These are phyloP conservation scores for Macrostomum lignano DNA, from an alignment of 1,140 invertebrate genomes.

Conservation along the genomic window DNA sequence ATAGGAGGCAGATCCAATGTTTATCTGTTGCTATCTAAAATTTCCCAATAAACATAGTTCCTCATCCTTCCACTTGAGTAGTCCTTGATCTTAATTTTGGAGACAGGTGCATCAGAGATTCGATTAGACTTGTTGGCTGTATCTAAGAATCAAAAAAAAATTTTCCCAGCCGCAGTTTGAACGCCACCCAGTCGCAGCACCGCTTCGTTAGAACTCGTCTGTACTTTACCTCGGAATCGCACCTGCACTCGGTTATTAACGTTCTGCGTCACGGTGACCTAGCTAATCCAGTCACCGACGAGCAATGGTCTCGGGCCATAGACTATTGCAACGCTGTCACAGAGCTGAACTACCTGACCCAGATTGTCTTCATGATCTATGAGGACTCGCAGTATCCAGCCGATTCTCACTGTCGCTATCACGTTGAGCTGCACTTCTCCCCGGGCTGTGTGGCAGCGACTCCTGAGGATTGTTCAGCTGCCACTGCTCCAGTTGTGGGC, in stretches of 20 bases:
- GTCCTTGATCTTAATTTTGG: no score
- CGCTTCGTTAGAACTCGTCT: slow-evolving; percentile 77
- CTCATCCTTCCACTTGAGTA: no score
- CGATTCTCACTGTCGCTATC: not conserved
- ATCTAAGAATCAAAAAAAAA: no score
- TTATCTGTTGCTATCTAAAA: no score
- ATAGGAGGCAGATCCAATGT: no score
- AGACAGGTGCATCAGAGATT: no score
- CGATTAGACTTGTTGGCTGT: no score
- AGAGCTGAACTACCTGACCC: slow-evolving; percentile 95
- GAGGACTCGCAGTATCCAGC: slow-evolving; percentile 42
- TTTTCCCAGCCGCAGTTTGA: no score
- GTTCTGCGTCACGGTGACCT: slow-evolving; percentile 72
- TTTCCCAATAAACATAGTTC: no score
- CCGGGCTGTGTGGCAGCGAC: no score
- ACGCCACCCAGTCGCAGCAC: slow-evolving; percentile 82
- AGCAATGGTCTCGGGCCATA: slow-evolving; percentile 90
- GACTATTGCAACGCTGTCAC: slow-evolving; percentile 85
- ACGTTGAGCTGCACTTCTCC: not conserved
- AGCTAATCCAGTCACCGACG: slow-evolving; percentile 52
- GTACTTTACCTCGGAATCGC: slow-evolving; percentile 96
- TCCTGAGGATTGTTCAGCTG: no score
- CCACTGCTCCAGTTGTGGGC: no score
- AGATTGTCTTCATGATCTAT: slow-evolving; percentile 91
- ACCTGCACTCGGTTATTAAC: slow-evolving; percentile 84